Evolutionary conservation across 2,888 invertebrate species (phyloP).

Genomic region (Erebia ligea): DNA sequence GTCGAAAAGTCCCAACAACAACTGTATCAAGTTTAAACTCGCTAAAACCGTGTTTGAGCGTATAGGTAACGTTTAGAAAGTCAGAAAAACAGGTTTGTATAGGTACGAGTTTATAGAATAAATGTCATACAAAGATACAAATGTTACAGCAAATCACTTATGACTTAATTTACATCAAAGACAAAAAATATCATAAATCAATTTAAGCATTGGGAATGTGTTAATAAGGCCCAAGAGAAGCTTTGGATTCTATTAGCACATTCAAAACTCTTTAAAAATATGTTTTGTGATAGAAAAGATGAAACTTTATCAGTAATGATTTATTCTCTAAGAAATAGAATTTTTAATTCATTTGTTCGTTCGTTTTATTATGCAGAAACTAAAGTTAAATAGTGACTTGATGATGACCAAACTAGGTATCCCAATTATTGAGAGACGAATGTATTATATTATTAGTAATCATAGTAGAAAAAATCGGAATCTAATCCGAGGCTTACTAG

Average conservation of each 20-base stretch:
- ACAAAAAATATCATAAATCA: slow-evolving; percentile 74
- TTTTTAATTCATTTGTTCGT: background rate
- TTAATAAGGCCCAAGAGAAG: slow-evolving; percentile 66
- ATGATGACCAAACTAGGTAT: too few species aligned
- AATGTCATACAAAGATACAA: too few species aligned
- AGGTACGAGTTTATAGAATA: too few species aligned
- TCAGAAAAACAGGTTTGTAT: too few species aligned
- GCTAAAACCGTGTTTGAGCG: too few species aligned
- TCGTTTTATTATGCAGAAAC: too few species aligned
- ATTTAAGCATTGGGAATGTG: slow-evolving; percentile 67
- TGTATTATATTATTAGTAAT: too few species aligned
- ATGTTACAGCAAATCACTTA: slow-evolving; percentile 28
- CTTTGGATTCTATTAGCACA: background rate
- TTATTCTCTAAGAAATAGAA: background rate
- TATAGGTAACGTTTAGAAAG: too few species aligned
- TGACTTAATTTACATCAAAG: slow-evolving; percentile 50
- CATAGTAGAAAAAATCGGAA: background rate
- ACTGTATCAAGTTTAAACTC: too few species aligned
- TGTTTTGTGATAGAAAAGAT: background rate
- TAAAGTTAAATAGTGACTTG: too few species aligned
- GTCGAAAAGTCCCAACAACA: too few species aligned
- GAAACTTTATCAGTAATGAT: background rate
- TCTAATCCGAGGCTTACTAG: background rate
- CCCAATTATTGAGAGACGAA: too few species aligned
- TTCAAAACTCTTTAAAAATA: background rate